Evolutionary conservation across 2,797 vertebrate species (phyloP).

Genomic region (Paguma larvata): DNA sequence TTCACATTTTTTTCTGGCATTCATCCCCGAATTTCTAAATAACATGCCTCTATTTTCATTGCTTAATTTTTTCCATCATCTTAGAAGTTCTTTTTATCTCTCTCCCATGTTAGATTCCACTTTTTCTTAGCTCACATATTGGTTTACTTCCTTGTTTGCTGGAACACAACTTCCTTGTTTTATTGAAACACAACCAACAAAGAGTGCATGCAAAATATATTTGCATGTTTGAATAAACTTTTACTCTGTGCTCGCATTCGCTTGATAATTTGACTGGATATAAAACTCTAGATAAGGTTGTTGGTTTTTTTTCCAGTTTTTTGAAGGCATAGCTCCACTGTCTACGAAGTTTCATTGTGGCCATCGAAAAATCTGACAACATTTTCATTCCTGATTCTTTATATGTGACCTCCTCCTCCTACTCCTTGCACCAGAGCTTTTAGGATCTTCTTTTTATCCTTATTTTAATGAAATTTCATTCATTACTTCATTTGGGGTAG

Average conservation of each 20-base stretch:
- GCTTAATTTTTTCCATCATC: background rate
- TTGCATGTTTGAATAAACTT: background rate
- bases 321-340: background rate
- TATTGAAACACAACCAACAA: background rate
- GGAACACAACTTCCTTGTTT: background rate
- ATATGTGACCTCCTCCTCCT: background rate
- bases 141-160: slow-evolving; percentile 6
- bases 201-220: background rate
- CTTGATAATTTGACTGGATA: slow-evolving; percentile 29
- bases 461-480: background rate
- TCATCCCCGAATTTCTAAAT: background rate
- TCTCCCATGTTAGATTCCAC: background rate
- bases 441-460: background rate
- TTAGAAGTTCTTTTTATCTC: background rate
- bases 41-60: background rate
- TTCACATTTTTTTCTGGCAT: background rate
- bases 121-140: background rate
- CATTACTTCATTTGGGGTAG: background rate
- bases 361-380: background rate
- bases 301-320: background rate
- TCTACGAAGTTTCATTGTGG: background rate
- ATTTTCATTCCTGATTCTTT: background rate
- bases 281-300: slow-evolving; percentile 1
- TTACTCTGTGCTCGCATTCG: background rate
- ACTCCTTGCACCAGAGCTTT: background rate